These are phyloP conservation scores for Hippocampus comes DNA, from an alignment of 2,113 vertebrate species.

Conservation along the genomic window DNA sequence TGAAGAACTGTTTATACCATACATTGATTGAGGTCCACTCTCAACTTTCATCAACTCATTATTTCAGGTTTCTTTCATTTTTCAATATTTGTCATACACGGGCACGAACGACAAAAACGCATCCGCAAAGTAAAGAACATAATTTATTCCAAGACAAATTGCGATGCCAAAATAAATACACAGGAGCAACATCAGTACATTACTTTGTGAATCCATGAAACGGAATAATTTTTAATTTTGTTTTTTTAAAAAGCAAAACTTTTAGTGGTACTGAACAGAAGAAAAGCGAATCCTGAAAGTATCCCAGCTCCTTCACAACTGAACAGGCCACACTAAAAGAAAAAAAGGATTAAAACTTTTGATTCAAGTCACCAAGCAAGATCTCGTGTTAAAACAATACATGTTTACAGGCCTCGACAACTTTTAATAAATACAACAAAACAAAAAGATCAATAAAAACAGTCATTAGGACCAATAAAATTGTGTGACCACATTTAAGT, in stretches of 20 bases:
- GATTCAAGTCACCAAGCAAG: constrained; percentile 33
- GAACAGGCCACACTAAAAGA: constrained; percentile 16
- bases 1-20: no score
- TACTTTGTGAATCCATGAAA: constrained; percentile 44
- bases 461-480: constrained; percentile 43
- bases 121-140: constrained; percentile 50
- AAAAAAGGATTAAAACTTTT: constrained; percentile 51
- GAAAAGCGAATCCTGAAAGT: constrained; percentile 47
- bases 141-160: constrained; percentile 75
- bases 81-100: neutral
- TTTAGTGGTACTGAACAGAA: constrained; percentile 54
- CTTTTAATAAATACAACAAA: constrained; percentile 48
- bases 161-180: constrained; percentile 74
- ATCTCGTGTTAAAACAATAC: constrained; percentile 54
- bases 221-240: constrained; percentile 16
- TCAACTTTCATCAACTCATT: no score
- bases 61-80: neutral
- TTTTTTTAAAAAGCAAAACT: constrained; percentile 45
- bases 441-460: constrained; percentile 32
- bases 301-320: constrained; percentile 44
- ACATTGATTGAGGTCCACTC: no score
- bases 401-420: constrained; percentile 59
- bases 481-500: constrained; percentile 17
- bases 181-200: constrained; percentile 51
- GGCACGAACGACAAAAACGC: neutral